Evolutionary conservation across 2,113 vertebrate genomes (phyloP).

Genomic region (Tachuris rubrigastra): DNA sequence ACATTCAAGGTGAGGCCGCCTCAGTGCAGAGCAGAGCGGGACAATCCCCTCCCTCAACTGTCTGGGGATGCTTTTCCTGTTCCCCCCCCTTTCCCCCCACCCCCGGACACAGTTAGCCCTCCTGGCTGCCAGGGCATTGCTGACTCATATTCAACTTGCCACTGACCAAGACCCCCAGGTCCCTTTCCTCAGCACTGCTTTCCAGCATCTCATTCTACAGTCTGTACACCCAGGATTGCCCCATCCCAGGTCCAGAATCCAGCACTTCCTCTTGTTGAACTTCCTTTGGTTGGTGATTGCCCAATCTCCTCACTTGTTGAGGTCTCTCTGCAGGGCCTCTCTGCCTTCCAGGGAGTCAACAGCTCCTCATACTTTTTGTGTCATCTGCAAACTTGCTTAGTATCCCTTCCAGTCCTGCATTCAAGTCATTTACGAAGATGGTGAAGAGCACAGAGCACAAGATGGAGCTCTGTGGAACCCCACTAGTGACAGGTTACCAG

Average conservation of each 20-base stretch:
- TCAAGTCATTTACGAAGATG: background rate
- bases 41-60: background rate
- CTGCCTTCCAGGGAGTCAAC: background rate
- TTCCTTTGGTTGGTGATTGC: too few species aligned
- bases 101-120: background rate
- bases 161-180: too few species aligned
- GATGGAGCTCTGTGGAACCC: background rate
- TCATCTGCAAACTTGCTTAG: too few species aligned
- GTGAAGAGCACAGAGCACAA: background rate
- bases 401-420: background rate
- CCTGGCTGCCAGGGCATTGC: background rate
- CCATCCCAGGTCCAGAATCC: too few species aligned
- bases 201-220: too few species aligned
- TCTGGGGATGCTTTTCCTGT: background rate
- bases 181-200: too few species aligned
- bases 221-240: too few species aligned
- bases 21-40: background rate
- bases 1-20: background rate
- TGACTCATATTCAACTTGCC: background rate
- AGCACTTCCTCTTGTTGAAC: too few species aligned
- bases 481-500: background rate
- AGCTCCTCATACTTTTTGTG: background rate
- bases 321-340: background rate
- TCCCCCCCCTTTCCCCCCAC: too few species aligned
- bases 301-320: background rate